Base-by-base conservation (phyloP, 2,888 invertebrate genomes). In the Pollenia angustigena region DNA sequence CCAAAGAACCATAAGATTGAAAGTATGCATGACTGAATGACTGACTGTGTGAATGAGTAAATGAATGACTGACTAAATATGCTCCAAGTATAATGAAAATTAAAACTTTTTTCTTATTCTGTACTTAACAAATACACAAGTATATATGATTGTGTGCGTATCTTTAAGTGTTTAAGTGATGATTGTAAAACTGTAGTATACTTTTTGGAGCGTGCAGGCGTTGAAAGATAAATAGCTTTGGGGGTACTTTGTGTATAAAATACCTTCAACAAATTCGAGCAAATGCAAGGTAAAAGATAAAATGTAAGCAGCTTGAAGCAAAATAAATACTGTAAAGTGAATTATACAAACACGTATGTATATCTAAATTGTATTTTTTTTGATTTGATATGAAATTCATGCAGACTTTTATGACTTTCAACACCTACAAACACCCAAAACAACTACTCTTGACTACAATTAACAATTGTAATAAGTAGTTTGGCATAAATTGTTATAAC, bases 191-290 rank as follows among this genome's bases (percentile, higher is more conserved):
- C 23, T 83, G 71, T 69, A 80, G 83, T 60, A 76, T 75, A 71
- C 80, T 80, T 76, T 72, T 42, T 71, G 83, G 72, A 72, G 54
- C 32, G 46, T 72, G 46, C 54, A 83, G 71, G 86, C 80, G 80
- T 86, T 76, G 76, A 78, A 81, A 81, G 83, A 86, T 86, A 86
- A 86, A 86, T 66, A 81, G 86, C 86, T 83, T 72, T 50, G 72
- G 76, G 86, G 14, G 14, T 11, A 64, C 32, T 10, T 18, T 32
- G 32, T 32, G 58, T 12, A 54, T 46, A 74, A 46, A 46, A 74
- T 40, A 60, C 16, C 60, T 42, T 40, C 46, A 60, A 18, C 23
- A 40, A 58, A 44, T 11, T 50, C 12, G 42, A 64, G 23, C 71
- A 83, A 83, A 64, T 72, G 75, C 64, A 76, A 72, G 56, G 80